Percentiles rank a stretch among this genome's conserved stretches.
phyloP scores from a whole-genome alignment of 2,888 invertebrate species.

The Hydraecia micacea region DNA sequence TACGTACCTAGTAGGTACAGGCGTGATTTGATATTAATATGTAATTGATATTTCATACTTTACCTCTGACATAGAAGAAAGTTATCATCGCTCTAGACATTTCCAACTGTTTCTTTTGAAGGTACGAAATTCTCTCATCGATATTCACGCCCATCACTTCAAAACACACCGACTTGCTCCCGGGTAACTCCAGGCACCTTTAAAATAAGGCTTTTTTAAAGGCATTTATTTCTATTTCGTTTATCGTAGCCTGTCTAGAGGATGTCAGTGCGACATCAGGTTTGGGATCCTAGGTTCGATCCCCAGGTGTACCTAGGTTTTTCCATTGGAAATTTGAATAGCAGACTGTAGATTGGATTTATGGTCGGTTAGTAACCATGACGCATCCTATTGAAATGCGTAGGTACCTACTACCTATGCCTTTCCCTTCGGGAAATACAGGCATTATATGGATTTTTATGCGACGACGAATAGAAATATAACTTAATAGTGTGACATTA shows the following conservation, averaged over 20 bases:
- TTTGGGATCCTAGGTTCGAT: background rate
- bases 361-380: background rate
- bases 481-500: no score
- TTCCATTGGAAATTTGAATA: background rate
- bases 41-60: background rate
- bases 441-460: no score
- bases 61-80: slow-evolving; percentile 80
- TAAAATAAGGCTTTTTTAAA: slow-evolving; percentile 3
- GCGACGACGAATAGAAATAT: no score
- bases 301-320: background rate
- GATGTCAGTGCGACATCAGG: background rate
- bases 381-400: background rate
- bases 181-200: slow-evolving; percentile 71
- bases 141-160: slow-evolving; percentile 68
- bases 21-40: no score
- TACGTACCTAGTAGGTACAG: background rate
- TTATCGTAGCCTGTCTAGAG: background rate
- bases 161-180: slow-evolving; percentile 70
- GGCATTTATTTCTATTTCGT: background rate
- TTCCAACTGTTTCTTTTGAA: slow-evolving; percentile 69
- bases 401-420: background rate
- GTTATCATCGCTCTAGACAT: slow-evolving; percentile 76
- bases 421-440: background rate
- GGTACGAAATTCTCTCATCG: slow-evolving; percentile 57
- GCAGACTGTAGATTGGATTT: background rate